phyloP scores from a whole-genome alignment of 2,797 vertebrate species.

The Sebastes hubbsi region DNA sequence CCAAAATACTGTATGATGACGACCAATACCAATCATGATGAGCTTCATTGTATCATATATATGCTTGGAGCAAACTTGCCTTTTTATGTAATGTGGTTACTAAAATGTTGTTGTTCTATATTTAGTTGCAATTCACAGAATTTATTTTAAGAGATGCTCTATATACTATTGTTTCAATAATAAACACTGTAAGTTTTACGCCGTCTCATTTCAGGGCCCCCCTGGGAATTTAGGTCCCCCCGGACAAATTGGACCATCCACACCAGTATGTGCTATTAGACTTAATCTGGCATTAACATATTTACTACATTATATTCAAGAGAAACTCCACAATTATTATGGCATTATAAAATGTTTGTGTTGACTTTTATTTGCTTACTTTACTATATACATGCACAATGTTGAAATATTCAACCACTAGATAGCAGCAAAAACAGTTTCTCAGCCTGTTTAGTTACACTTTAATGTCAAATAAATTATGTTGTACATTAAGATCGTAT shows the following conservation, averaged over 20 bases:
- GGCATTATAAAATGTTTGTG: neutral
- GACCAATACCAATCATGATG: neutral
- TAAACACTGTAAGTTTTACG: neutral
- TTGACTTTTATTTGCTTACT: neutral
- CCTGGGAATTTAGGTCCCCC: slow-evolving; percentile 65
- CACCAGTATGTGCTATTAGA: slow-evolving; percentile 63
- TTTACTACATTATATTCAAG: neutral
- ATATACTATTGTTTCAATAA: no score
- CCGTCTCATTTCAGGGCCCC: slow-evolving; percentile 70
- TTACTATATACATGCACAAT: no score
- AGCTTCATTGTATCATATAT: neutral
- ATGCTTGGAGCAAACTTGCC: neutral
- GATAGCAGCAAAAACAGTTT: neutral
- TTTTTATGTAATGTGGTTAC: neutral
- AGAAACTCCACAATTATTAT: neutral
- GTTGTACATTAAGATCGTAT: neutral
- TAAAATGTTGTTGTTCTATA: neutral
- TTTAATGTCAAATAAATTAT: neutral
- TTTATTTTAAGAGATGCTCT: neutral
- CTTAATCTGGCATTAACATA: neutral
- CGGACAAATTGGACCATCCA: slow-evolving; percentile 67
- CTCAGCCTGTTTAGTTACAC: neutral
- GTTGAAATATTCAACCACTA: neutral
- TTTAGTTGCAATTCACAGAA: neutral
- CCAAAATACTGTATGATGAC: neutral